These are phyloP conservation scores for Chrysodeixis includens DNA, from an alignment of 2,888 invertebrate genomes.

Conservation along the genomic window DNA sequence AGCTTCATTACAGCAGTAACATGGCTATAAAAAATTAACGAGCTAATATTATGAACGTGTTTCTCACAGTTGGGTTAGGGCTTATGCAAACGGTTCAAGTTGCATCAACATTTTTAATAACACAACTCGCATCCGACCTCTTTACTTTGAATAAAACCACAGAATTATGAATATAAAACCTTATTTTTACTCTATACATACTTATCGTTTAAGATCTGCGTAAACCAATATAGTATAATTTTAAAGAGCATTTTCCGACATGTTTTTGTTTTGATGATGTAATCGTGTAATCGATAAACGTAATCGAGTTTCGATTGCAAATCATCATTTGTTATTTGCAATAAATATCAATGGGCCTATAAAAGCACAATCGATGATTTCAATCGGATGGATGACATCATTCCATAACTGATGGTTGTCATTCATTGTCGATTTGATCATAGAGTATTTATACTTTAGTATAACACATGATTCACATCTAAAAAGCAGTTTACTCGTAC, in stretches of 20 bases:
- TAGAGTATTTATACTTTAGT: neutral
- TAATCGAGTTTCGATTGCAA: neutral
- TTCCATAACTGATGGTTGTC: neutral
- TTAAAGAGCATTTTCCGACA: neutral
- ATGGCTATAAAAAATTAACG: slow-evolving; percentile 51
- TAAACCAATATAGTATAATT: neutral
- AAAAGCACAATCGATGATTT: neutral
- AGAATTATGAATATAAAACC: no score
- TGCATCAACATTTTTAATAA: neutral
- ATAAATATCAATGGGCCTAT: neutral
- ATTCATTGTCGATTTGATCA: neutral
- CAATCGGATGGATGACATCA: neutral
- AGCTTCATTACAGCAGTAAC: slow-evolving; percentile 50
- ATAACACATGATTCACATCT: neutral
- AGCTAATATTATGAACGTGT: slow-evolving; percentile 42
- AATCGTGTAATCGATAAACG: neutral
- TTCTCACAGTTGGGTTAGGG: slow-evolving; percentile 35
- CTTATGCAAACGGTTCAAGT: neutral
- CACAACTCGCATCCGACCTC: neutral
- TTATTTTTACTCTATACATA: neutral
- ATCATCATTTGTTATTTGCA: neutral
- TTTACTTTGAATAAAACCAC: neutral
- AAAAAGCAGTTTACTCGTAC: no score
- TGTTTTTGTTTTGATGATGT: neutral
- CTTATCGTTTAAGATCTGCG: neutral